phyloP scores from a whole-genome alignment of 2,113 vertebrate genomes.

The Mobula hypostoma region DNA sequence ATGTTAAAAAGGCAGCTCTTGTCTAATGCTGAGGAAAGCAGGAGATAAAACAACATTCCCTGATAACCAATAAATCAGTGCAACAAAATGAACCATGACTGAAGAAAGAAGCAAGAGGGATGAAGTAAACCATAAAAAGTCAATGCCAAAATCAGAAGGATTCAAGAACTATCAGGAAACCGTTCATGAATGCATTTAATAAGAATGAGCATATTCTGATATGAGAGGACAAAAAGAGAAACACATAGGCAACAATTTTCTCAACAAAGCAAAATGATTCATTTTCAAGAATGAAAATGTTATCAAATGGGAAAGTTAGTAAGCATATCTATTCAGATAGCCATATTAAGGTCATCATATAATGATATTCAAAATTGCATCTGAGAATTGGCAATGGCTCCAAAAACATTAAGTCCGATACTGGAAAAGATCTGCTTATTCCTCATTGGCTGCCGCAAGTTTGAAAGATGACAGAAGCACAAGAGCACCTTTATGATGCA shows the following conservation, averaged over 20 bases:
- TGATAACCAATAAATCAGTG: not conserved
- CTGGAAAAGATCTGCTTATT: not conserved
- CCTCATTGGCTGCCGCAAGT: not conserved
- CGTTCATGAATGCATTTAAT: not conserved
- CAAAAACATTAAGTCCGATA: not conserved
- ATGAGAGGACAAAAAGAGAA: not conserved
- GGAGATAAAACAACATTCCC: not conserved
- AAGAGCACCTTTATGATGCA: not conserved
- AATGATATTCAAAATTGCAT: not conserved
- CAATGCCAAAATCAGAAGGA: not conserved
- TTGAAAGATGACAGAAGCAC: slow-evolving; percentile 6
- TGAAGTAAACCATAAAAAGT: not conserved
- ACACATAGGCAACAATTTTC: not conserved
- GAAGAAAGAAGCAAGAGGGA: not conserved
- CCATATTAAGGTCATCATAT: not conserved
- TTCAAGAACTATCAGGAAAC: not conserved
- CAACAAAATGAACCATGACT: not conserved
- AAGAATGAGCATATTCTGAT: not conserved
- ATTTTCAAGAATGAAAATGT: not conserved
- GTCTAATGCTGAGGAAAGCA: not conserved
- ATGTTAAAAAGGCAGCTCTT: not conserved
- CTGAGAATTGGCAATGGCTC: not conserved
- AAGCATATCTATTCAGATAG: not conserved
- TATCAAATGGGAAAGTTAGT: not conserved
- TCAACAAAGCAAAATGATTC: not conserved